phyloP scores from a whole-genome alignment of 1,140 invertebrate species.

The Zaprionus ghesquierei region DNA sequence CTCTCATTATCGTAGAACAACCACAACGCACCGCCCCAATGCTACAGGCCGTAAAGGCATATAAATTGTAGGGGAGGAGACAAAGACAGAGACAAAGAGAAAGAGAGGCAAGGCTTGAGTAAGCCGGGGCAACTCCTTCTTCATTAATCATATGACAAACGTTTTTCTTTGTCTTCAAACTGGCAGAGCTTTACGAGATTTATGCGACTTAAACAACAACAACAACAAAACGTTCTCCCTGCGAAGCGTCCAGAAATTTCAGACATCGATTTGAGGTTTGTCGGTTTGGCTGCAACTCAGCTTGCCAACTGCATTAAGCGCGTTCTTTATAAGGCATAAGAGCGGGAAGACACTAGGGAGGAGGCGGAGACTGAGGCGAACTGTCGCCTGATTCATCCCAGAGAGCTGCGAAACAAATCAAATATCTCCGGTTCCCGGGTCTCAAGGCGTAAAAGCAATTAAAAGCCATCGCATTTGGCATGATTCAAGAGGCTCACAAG shows the following conservation, averaged over 20 bases:
- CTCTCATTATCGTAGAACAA: not conserved
- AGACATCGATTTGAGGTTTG: slow-evolving; percentile 5
- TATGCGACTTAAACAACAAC: slow-evolving; percentile 43
- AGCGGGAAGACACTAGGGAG: not conserved
- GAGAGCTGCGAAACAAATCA: not conserved
- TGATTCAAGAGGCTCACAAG: slow-evolving; percentile 21
- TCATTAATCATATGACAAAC: slow-evolving; percentile 80
- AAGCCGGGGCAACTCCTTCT: not conserved
- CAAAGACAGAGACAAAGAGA: not conserved
- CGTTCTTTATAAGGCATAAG: slow-evolving; percentile 22
- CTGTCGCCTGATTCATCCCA: slow-evolving; percentile 41
- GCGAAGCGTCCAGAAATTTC: not conserved
- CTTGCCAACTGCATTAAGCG: slow-evolving; percentile 42
- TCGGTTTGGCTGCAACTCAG: too few relatives aligned
- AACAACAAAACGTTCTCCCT: not conserved
- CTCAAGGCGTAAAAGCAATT: slow-evolving; percentile 33
- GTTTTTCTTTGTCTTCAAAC: slow-evolving; percentile 69
- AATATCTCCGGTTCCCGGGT: not conserved
- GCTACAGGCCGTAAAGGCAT: not conserved
- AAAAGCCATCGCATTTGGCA: slow-evolving; percentile 27
- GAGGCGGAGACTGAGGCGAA: not conserved
- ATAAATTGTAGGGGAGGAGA: not conserved
- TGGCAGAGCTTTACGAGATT: slow-evolving; percentile 52
- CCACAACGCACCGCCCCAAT: not conserved
- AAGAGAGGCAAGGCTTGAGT: not conserved